Conservation (phyloP, 2,888 invertebrate species). For the Neocrepidodera transversa region DNA sequence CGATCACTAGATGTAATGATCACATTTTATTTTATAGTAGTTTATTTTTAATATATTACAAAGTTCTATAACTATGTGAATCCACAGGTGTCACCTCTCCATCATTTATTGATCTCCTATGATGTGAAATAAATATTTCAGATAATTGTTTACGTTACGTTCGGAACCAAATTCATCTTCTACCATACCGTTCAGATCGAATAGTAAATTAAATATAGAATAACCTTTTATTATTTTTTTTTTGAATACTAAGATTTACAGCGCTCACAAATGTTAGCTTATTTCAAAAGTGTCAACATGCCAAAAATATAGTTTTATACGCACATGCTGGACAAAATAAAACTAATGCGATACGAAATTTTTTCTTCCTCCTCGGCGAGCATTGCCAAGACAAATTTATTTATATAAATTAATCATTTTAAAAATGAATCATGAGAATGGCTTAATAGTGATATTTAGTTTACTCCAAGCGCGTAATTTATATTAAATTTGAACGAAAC, state of each 20-base stretch:
- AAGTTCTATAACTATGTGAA: neutral
- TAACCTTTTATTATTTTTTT: constrained; percentile 43
- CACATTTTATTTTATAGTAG: neutral
- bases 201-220: constrained; percentile 47
- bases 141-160: constrained; percentile 26
- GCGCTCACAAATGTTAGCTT: constrained; percentile 52
- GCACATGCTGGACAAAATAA: constrained; percentile 46
- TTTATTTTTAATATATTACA: too few species aligned
- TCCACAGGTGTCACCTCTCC: neutral
- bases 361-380: constrained; percentile 32
- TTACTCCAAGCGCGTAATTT: constrained; percentile 5
- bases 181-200: constrained; percentile 32
- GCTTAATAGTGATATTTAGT: constrained; percentile 17
- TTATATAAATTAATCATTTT: constrained; percentile 31
- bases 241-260: constrained; percentile 51
- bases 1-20: too few species aligned
- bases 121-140: constrained; percentile 19
- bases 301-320: constrained; percentile 51
- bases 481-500: constrained; percentile 3
- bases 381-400: constrained; percentile 33
- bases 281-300: constrained; percentile 52
- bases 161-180: constrained; percentile 27
- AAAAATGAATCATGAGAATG: constrained; percentile 24
- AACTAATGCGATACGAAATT: constrained; percentile 37
- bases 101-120: constrained; percentile 10